A percentile compares a stretch with the other conserved stretches of the same genome.
These are phyloP conservation scores for Phalacrocorax pelagicus DNA, from an alignment of 2,113 vertebrate genomes.

Conservation along the genomic window DNA sequence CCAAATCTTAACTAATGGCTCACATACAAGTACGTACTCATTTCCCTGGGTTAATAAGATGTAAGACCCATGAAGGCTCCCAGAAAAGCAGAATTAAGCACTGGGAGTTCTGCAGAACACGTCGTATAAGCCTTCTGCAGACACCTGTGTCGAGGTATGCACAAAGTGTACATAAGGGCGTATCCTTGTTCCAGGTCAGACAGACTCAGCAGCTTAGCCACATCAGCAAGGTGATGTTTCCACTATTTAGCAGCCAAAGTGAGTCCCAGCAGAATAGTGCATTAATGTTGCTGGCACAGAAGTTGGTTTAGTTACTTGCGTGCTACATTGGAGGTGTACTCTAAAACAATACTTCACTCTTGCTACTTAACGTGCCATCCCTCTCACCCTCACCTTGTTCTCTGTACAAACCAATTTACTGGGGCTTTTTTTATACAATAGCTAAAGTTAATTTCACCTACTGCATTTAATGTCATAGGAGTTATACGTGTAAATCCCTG, in stretches of 20 bases:
- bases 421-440: slow-evolving; percentile 4
- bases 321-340: neutral
- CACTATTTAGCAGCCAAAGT: neutral
- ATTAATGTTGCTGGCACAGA: neutral
- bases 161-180: neutral
- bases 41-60: neutral
- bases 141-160: neutral
- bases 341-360: neutral
- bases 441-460: slow-evolving; percentile 55
- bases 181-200: neutral
- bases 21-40: neutral
- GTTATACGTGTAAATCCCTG: slow-evolving; percentile 39
- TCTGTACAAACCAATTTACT: slow-evolving; percentile 42
- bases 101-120: neutral
- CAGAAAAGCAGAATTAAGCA: neutral
- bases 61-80: neutral
- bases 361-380: neutral
- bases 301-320: neutral
- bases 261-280: neutral
- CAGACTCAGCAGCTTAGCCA: neutral
- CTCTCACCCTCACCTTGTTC: neutral
- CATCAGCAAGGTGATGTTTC: neutral
- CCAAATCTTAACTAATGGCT: neutral
- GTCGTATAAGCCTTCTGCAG: neutral
- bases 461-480: slow-evolving; percentile 59